Evolutionary conservation across 2,888 invertebrate genomes (phyloP).

Genomic region (Ommatoiulus sabulosus): DNA sequence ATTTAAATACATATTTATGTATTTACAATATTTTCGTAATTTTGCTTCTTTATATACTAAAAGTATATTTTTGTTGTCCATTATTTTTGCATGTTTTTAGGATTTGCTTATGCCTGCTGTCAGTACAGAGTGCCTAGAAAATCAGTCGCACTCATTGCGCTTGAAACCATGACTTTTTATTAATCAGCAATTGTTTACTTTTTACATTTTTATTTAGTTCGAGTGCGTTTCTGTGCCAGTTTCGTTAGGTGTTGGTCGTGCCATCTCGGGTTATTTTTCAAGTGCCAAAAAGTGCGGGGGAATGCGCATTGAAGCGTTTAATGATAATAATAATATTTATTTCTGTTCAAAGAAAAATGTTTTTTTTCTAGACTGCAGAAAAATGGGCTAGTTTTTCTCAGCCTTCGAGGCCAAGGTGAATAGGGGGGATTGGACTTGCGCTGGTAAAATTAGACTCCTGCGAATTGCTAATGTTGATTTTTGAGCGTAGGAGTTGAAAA

Average conservation of each 20-base stretch:
- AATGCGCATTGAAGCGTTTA: background rate
- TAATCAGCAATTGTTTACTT: background rate
- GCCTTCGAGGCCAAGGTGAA: conserved; percentile 32
- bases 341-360: background rate
- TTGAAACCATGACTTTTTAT: background rate
- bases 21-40: no score
- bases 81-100: no score
- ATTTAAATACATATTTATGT: no score
- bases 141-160: background rate
- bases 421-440: conserved; percentile 27
- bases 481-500: conserved; percentile 12
- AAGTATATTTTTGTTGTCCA: no score
- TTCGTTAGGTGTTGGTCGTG: background rate
- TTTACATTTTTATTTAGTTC: background rate
- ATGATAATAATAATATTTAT: conserved; percentile 23
- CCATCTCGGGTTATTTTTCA: background rate
- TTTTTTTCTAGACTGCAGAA: background rate
- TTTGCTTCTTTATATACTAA: no score
- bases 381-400: conserved; percentile 8
- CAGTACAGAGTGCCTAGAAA: background rate
- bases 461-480: conserved; percentile 17
- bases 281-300: background rate
- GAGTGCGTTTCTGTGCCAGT: background rate
- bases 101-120: no score
- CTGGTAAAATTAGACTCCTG: conserved; percentile 42